Evolutionary conservation across 2,113 vertebrate species (phyloP).

Genomic region (Percina caprodes): DNA sequence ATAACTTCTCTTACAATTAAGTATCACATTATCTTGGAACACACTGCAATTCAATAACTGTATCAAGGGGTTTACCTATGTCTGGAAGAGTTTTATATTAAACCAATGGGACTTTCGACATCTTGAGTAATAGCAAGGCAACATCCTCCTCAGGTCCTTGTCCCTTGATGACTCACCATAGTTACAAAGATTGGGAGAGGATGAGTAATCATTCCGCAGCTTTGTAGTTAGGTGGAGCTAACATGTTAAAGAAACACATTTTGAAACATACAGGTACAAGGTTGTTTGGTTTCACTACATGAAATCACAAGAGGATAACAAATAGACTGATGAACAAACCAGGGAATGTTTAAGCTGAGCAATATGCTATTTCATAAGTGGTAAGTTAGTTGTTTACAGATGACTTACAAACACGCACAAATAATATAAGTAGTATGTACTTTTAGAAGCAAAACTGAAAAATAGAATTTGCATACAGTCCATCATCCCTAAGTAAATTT

Average conservation of each 20-base stretch:
- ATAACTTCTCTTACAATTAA: background rate
- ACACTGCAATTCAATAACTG: background rate
- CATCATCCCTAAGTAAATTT: conserved; percentile 14
- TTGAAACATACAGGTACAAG: conserved; percentile 6
- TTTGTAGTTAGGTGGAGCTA: conserved; percentile 44
- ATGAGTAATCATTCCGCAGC: conserved; percentile 58
- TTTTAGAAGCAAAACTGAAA: background rate
- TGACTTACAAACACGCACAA: background rate
- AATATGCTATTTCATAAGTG: background rate
- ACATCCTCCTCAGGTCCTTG: conserved; percentile 62
- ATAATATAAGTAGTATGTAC: background rate
- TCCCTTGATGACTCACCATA: conserved; percentile 71
- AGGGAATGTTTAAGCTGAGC: background rate
- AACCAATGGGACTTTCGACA: background rate
- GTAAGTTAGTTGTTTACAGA: background rate
- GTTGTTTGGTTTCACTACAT: conserved; percentile 5
- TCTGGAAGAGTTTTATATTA: background rate
- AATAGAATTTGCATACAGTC: background rate
- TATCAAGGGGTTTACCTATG: background rate
- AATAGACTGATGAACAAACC: background rate
- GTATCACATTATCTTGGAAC: conserved; percentile 1
- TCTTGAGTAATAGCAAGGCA: conserved; percentile 28
- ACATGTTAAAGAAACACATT: conserved; percentile 25
- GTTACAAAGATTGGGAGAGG: conserved; percentile 48
- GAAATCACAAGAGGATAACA: background rate